Percentiles rank a stretch among this genome's conserved stretches.
These are phyloP conservation scores for Mirounga angustirostris DNA, from an alignment of 2,113 vertebrate genomes.

Conservation along the genomic window DNA sequence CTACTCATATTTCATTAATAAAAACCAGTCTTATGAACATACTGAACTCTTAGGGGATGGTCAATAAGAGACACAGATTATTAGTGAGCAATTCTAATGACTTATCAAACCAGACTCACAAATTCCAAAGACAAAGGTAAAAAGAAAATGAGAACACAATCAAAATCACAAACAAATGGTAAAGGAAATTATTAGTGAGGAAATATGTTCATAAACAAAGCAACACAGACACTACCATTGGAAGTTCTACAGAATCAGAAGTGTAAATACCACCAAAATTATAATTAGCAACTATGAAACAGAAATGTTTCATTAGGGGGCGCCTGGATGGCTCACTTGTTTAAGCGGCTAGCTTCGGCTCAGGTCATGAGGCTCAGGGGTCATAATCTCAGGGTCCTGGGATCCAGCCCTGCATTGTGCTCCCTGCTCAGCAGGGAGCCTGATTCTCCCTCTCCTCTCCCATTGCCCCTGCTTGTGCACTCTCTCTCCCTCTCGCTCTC, in stretches of 20 bases:
- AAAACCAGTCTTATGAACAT: not conserved
- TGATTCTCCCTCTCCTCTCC: too few species aligned
- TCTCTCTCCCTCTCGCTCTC: too few species aligned
- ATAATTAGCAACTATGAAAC: not conserved
- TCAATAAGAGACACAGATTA: not conserved
- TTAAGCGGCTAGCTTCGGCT: too few species aligned
- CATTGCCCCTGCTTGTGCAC: too few species aligned
- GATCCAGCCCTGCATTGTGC: too few species aligned
- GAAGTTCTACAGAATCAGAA: not conserved
- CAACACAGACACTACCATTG: not conserved
- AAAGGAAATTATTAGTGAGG: not conserved
- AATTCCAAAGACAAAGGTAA: not conserved
- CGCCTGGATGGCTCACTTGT: too few species aligned
- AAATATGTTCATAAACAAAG: not conserved
- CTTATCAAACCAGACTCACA: not conserved
- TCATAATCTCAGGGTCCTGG: too few species aligned
- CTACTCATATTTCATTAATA: not conserved
- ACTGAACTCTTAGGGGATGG: not conserved
- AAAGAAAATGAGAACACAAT: not conserved
- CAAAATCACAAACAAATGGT: not conserved
- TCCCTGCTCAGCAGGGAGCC: too few species aligned
- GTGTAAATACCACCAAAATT: not conserved
- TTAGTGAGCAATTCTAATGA: not conserved
- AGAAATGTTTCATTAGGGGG: not conserved
- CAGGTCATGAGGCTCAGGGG: too few species aligned